These are phyloP conservation scores for Hylomyscus alleni DNA, from an alignment of 2,797 vertebrate species.

Conservation along the genomic window DNA sequence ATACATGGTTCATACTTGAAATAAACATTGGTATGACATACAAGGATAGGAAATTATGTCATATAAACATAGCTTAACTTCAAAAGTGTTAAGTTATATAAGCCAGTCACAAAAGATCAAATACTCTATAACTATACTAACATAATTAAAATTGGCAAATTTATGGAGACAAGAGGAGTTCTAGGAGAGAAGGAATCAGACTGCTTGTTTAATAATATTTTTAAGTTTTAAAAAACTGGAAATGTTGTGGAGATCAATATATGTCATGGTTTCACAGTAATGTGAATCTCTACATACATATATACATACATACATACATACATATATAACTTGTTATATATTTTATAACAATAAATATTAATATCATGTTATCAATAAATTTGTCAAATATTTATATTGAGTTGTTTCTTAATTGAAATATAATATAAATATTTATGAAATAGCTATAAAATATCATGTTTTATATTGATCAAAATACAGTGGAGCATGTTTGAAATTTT, in stretches of 20 bases:
- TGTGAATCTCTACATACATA: not conserved
- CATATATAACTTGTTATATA: not conserved
- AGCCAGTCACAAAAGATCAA: not conserved
- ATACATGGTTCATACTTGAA: not conserved
- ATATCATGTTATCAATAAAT: not conserved
- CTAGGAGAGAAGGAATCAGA: not conserved
- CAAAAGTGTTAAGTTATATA: not conserved
- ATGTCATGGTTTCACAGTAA: not conserved
- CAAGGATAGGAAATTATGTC: not conserved
- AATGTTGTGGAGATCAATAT: not conserved
- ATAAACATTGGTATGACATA: not conserved
- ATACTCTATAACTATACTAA: not conserved
- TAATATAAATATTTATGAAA: not conserved
- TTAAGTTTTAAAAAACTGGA: not conserved
- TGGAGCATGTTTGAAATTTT: not conserved
- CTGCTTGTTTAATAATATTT: not conserved
- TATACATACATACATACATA: not conserved
- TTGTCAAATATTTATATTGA: not conserved
- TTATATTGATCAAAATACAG: not conserved
- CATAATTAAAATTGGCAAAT: not conserved
- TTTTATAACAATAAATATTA: not conserved
- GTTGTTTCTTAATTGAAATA: not conserved
- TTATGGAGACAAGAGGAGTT: not conserved
- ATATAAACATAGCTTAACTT: too few species aligned
- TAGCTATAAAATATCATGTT: not conserved